Evolutionary conservation across 2,113 vertebrate genomes (phyloP).

Genomic region (Microcebus griseorufus): DNA sequence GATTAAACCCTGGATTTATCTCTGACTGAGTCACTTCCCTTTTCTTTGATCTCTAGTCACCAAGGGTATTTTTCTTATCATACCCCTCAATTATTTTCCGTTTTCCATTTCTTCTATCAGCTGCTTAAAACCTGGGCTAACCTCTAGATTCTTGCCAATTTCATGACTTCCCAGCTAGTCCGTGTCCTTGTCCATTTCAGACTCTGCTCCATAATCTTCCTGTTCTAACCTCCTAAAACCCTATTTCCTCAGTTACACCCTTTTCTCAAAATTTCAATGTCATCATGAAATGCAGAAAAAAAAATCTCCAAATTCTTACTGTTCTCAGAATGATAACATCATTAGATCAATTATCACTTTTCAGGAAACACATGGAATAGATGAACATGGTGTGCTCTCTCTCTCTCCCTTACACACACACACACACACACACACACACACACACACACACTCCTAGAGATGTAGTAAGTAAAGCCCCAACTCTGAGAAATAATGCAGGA

Average conservation of each 20-base stretch:
- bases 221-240: neutral
- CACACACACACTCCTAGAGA: neutral
- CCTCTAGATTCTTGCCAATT: neutral
- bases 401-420: neutral
- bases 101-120: neutral
- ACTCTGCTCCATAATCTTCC: neutral
- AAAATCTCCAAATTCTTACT: neutral
- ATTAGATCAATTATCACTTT: neutral
- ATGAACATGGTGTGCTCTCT: neutral
- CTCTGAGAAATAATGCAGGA: neutral
- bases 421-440: no score
- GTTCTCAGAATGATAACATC: neutral
- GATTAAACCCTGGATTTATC: constrained; percentile 4
- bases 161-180: neutral
- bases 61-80: neutral
- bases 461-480: neutral
- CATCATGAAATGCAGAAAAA: neutral
- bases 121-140: neutral
- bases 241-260: neutral
- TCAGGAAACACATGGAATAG: neutral
- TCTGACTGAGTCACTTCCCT: neutral
- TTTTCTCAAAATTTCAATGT: neutral
- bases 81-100: neutral
- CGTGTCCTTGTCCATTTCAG: neutral
- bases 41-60: neutral